Conservation (phyloP, 2,113 vertebrate genomes). For the Calonectris borealis region DNA sequence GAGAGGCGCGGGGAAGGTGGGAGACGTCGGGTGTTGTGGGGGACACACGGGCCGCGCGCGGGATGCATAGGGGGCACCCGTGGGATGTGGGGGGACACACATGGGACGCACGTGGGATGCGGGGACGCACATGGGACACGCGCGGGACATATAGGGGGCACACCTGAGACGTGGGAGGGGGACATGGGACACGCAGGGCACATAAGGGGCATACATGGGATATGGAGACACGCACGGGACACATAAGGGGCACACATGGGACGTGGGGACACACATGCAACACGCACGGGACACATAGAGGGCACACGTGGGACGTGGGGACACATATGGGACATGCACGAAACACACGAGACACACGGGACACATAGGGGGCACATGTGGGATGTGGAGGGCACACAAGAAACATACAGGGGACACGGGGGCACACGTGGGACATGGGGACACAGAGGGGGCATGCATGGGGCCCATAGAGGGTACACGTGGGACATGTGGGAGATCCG, state of each 20-base stretch:
- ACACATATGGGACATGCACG: neutral
- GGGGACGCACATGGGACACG: no score
- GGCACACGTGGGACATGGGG: neutral
- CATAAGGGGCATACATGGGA: accelerated
- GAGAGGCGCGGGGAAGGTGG: no score
- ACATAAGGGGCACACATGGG: no score
- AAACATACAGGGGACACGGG: neutral
- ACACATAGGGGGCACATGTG: no score
- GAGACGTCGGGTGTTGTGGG: no score
- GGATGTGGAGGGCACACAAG: neutral
- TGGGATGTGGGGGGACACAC: no score
- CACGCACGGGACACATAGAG: neutral
- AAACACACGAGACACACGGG: neutral
- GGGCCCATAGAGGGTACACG: neutral
- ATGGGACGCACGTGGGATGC: no score
- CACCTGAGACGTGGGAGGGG: neutral
- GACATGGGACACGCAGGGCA: neutral
- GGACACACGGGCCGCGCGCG: no score
- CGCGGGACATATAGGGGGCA: neutral
- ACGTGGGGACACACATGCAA: no score
- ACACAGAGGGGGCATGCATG: accelerated
- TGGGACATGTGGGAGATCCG: neutral
- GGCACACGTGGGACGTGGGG: neutral
- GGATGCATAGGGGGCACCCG: no score
- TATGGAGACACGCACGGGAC: neutral